Conservation (phyloP, 2,113 vertebrate genomes). For the Myotis brandtii region DNA sequence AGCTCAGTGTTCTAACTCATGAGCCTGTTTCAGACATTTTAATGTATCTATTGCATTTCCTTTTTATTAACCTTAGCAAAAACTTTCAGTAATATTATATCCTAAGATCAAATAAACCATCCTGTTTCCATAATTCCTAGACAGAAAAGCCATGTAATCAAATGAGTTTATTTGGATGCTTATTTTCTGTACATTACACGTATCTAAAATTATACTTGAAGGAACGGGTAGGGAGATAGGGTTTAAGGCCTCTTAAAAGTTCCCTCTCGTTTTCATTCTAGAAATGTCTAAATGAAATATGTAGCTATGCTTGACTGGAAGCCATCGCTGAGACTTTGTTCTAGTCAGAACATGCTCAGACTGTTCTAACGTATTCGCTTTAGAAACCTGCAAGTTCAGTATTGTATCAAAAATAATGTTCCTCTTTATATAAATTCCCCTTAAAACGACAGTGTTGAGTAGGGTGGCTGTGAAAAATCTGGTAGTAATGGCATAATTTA, state of each 20-base stretch:
- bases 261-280: slow-evolving; percentile 64
- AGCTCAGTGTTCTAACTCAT: slow-evolving; percentile 79
- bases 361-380: neutral
- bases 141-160: slow-evolving; percentile 79
- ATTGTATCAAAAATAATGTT: slow-evolving; percentile 53
- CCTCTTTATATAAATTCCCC: slow-evolving; percentile 45
- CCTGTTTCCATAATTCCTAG: slow-evolving; percentile 82
- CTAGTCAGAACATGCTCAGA: slow-evolving; percentile 51
- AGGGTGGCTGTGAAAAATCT: neutral
- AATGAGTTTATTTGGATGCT: slow-evolving; percentile 64
- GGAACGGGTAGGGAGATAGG: neutral
- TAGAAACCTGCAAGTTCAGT: slow-evolving; percentile 29
- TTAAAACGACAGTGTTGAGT: slow-evolving; percentile 53
- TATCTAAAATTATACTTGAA: slow-evolving; percentile 71
- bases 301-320: slow-evolving; percentile 61
- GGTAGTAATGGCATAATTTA: slow-evolving; percentile 39
- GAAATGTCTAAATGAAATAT: slow-evolving; percentile 70
- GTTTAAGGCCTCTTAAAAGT: slow-evolving; percentile 67
- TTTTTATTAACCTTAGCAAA: slow-evolving; percentile 85
- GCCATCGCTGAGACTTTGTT: slow-evolving; percentile 54
- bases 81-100: slow-evolving; percentile 72
- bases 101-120: slow-evolving; percentile 76
- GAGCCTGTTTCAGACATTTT: slow-evolving; percentile 80
- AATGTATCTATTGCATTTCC: slow-evolving; percentile 85
- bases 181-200: slow-evolving; percentile 70